phyloP scores from a whole-genome alignment of 1,140 invertebrate genomes.

The Solenopsis invicta region DNA sequence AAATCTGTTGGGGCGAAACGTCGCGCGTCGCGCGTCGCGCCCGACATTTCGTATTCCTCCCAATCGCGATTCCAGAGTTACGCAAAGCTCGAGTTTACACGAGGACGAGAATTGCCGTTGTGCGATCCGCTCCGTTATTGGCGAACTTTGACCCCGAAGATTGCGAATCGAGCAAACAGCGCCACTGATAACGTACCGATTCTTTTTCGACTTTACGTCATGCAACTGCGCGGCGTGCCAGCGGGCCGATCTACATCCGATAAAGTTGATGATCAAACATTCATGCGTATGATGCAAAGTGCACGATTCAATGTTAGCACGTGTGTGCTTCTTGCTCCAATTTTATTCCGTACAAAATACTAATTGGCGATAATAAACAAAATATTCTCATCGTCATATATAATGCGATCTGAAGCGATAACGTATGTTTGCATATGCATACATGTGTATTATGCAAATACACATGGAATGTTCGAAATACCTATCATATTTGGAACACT shows the following conservation, averaged over 20 bases:
- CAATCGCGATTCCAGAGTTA: conserved; percentile 73
- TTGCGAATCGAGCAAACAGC: conserved; percentile 72
- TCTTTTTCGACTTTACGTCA: conserved; percentile 6
- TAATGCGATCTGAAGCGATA: conserved; percentile 3
- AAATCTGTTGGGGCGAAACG: background rate
- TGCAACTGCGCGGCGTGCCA: background rate
- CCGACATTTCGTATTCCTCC: background rate
- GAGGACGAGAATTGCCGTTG: conserved; percentile 51
- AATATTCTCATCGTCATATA: background rate
- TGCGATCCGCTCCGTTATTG: background rate
- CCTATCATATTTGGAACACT: background rate
- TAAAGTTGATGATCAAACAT: conserved; percentile 9
- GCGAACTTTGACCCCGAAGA: conserved; percentile 75
- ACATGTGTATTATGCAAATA: background rate
- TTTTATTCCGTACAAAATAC: background rate
- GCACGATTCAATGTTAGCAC: background rate
- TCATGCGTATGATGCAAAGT: background rate
- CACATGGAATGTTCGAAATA: background rate
- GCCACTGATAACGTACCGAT: conserved; percentile 11
- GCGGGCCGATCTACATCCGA: conserved; percentile 9
- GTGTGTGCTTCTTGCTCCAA: background rate
- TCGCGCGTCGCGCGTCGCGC: background rate
- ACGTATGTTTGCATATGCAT: too few relatives aligned
- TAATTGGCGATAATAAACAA: background rate
- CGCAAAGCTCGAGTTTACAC: conserved; percentile 78